These are phyloP conservation scores for Gephyroberyx darwinii DNA, from an alignment of 2,797 vertebrate species.

Conservation along the genomic window DNA sequence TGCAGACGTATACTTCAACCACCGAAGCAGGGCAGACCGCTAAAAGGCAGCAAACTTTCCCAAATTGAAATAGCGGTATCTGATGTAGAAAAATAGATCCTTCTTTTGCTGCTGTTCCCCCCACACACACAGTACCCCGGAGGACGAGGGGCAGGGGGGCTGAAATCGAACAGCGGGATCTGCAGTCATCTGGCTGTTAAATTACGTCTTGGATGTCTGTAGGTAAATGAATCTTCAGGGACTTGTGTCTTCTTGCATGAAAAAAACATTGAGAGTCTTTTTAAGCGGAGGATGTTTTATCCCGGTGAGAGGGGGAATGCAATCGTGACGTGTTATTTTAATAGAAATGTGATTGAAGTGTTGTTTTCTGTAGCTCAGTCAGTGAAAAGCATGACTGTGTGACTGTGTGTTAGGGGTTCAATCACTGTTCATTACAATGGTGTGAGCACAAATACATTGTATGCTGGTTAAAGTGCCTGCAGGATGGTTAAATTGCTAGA, in stretches of 20 bases:
- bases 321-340: neutral
- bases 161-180: constrained; percentile 48
- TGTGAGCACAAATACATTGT: too few relatives aligned
- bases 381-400: too few relatives aligned
- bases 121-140: constrained; percentile 16
- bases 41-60: constrained; percentile 39
- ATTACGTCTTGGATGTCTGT: constrained; percentile 57
- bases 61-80: constrained; percentile 54
- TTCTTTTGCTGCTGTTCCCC: constrained; percentile 29
- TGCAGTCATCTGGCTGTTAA: constrained; percentile 63
- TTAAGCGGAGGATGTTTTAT: constrained; percentile 3
- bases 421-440: too few relatives aligned
- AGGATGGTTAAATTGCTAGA: too few relatives aligned
- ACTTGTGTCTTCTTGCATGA: constrained; percentile 30
- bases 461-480: too few relatives aligned
- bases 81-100: constrained; percentile 42
- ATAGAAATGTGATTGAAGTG: neutral
- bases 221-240: constrained; percentile 57
- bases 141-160: constrained; percentile 19
- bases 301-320: neutral
- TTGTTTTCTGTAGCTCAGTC: neutral
- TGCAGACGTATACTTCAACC: constrained; percentile 36
- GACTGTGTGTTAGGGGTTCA: too few relatives aligned
- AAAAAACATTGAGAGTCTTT: constrained; percentile 18
- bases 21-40: constrained; percentile 29